A percentile compares a stretch with the other conserved stretches of the same genome.
phyloP scores from a whole-genome alignment of 1,140 invertebrate genomes.

The Hestina assimilis region DNA sequence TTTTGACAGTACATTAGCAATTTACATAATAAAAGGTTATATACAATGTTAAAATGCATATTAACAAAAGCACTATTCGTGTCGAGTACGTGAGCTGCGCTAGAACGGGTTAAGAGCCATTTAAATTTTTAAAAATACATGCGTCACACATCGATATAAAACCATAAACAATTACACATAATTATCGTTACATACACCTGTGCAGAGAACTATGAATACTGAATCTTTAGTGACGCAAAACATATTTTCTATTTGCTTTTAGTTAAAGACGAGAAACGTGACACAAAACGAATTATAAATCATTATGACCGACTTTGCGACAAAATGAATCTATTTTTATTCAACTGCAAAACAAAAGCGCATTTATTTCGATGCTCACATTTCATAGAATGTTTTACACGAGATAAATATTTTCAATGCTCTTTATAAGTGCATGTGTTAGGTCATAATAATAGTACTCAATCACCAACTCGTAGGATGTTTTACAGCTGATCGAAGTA shows the following conservation, averaged over 20 bases:
- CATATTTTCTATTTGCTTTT: slow-evolving; percentile 5
- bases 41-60: not conserved
- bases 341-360: slow-evolving; percentile 13
- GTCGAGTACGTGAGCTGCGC: not conserved
- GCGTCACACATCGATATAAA: slow-evolving; percentile 2
- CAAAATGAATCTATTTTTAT: slow-evolving; percentile 19
- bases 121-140: slow-evolving; percentile 1
- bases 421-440: not conserved
- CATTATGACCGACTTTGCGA: slow-evolving; percentile 13
- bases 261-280: slow-evolving; percentile 7
- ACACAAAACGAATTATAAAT: slow-evolving; percentile 17
- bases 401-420: not conserved
- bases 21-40: not conserved
- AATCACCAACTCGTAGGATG: slow-evolving; percentile 21
- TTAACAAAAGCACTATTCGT: not conserved
- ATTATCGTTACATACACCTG: slow-evolving; percentile 16
- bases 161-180: slow-evolving; percentile 16
- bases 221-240: slow-evolving; percentile 19
- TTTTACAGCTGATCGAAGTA: slow-evolving; percentile 52
- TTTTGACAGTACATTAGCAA: too few relatives aligned
- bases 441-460: slow-evolving; percentile 8
- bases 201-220: slow-evolving; percentile 11
- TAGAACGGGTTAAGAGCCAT: not conserved
- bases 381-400: not conserved
- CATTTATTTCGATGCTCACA: slow-evolving; percentile 6